Evolutionary conservation across 2,888 invertebrate genomes (phyloP).

Genomic region (Zaprionus obscuricornis): DNA sequence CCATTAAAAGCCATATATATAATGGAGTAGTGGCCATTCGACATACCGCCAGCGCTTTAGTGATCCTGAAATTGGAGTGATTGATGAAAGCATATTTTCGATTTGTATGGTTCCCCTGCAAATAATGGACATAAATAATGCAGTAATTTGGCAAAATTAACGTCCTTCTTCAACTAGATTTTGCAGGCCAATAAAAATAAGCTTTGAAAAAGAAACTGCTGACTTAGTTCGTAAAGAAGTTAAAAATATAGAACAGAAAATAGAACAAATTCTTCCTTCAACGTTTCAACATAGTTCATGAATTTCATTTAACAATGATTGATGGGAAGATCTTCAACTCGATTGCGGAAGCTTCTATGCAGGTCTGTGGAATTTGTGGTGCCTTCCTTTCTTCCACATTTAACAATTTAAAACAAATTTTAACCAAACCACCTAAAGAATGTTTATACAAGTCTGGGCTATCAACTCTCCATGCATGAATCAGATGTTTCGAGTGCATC

Average conservation of each 20-base stretch:
- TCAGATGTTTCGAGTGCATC: conserved; percentile 18
- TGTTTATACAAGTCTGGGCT: conserved; percentile 5
- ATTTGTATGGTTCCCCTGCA: conserved; percentile 3
- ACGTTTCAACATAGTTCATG: not conserved
- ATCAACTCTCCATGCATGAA: conserved; percentile 21
- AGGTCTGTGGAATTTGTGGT: conserved; percentile 6
- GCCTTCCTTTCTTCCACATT: conserved; percentile 5
- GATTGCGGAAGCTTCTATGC: not conserved
- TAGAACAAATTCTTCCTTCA: not conserved
- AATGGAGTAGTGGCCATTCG: not conserved
- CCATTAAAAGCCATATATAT: conserved; percentile 1
- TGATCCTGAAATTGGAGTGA: not conserved
- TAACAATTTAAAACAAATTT: not conserved
- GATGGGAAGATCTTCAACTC: conserved; percentile 3
- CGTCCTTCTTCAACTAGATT: conserved; percentile 15
- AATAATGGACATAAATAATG: conserved; percentile 1
- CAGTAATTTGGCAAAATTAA: not conserved
- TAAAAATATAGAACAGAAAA: conserved; percentile 1
- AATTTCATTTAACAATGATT: conserved; percentile 5
- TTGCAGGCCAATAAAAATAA: conserved; percentile 10
- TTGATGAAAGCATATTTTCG: not conserved
- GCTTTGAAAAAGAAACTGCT: conserved; percentile 11
- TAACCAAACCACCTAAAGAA: not conserved
- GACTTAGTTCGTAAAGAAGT: not conserved
- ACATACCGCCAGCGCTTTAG: conserved; percentile 2